phyloP scores from a whole-genome alignment of 37 sponge, comb jelly and placozoan species.

The Halichondria panicea region DNA sequence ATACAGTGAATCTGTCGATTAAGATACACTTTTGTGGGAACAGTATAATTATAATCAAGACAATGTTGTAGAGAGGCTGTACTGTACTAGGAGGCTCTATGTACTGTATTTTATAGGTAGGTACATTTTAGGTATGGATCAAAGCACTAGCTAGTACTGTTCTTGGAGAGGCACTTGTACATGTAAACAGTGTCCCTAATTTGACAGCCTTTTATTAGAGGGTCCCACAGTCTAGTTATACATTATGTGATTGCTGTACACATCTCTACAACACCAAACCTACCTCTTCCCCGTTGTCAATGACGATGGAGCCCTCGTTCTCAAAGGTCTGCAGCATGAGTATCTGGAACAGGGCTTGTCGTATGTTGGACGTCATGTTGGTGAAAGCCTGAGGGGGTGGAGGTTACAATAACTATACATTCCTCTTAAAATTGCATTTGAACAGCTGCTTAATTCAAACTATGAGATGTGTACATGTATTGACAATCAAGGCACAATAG shows the following conservation, averaged over 20 bases:
- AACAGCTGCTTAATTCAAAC: background rate
- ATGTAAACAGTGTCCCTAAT: no score
- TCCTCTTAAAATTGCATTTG: background rate
- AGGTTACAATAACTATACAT: background rate
- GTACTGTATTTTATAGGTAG: no score
- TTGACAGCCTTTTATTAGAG: no score
- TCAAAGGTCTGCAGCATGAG: conserved; percentile 39
- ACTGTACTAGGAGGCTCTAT: no score
- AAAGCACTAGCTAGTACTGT: no score
- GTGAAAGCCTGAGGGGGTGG: conserved; percentile 48
- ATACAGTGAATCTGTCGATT: background rate
- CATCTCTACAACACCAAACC: background rate
- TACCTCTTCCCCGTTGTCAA: conserved; percentile 69
- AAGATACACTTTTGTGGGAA: no score
- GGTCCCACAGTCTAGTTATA: background rate
- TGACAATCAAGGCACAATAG: no score
- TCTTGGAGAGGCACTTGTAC: no score
- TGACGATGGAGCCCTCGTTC: conserved; percentile 44
- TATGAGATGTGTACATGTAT: background rate
- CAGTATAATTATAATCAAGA: no score
- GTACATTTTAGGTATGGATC: no score
- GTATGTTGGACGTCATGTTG: conserved; percentile 67
- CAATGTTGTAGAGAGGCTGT: no score
- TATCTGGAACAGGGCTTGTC: conserved; percentile 45
- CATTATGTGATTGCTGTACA: background rate